Conservation (phyloP, 2,888 invertebrate genomes). For the Geophilus truncorum region DNA sequence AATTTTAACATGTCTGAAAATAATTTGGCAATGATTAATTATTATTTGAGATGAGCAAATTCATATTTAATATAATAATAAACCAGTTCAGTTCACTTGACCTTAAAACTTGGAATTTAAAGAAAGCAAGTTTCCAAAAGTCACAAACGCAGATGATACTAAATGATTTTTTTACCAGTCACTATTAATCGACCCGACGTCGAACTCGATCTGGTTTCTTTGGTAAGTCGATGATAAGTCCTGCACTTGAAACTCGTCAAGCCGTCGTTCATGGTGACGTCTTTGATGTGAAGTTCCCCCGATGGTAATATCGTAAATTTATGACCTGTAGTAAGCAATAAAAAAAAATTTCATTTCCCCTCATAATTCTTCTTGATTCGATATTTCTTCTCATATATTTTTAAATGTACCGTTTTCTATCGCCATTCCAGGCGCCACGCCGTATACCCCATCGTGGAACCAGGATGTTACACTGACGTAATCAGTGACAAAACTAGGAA, state of each 20-base stretch:
- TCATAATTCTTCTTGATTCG: not conserved
- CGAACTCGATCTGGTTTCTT: slow-evolving; percentile 31
- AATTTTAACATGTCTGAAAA: too few relatives aligned
- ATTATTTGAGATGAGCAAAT: too few relatives aligned
- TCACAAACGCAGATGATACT: too few relatives aligned
- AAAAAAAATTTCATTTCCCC: not conserved
- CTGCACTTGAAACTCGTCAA: slow-evolving; percentile 9
- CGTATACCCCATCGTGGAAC: slow-evolving; percentile 61
- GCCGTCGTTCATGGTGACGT: slow-evolving; percentile 28
- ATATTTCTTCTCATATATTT: not conserved
- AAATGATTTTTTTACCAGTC: slow-evolving; percentile 3
- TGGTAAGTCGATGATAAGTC: slow-evolving; percentile 30
- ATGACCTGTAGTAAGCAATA: not conserved
- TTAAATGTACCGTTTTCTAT: slow-evolving; percentile 1
- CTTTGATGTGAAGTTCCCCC: slow-evolving; percentile 33
- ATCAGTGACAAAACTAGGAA: slow-evolving; percentile 80
- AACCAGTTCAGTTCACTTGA: too few relatives aligned
- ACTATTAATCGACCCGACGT: slow-evolving; percentile 32
- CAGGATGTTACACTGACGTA: slow-evolving; percentile 83
- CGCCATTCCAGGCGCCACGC: not conserved
- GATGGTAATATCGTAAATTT: slow-evolving; percentile 32
- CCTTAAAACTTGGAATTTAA: too few relatives aligned
- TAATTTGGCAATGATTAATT: too few relatives aligned
- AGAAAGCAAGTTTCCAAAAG: too few relatives aligned
- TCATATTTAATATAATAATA: too few relatives aligned